Evolutionary conservation across 2,888 invertebrate genomes (phyloP).

Genomic region (Molanna angustata): DNA sequence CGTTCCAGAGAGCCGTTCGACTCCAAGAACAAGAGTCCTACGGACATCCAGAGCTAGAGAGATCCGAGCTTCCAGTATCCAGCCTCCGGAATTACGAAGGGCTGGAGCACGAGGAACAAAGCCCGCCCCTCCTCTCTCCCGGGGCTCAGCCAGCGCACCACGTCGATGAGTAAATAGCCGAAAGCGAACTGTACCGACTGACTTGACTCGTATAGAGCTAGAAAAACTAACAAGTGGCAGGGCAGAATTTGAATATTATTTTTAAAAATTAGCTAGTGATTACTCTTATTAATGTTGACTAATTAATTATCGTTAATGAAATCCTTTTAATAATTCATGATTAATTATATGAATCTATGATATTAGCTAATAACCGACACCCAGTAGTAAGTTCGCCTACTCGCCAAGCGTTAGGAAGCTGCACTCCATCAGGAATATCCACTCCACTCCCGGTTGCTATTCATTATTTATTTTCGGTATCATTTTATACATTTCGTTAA

Average conservation of each 20-base stretch:
- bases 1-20: slow-evolving; percentile 21
- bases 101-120: too few relatives aligned
- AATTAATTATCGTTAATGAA: slow-evolving; percentile 34
- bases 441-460: slow-evolving; percentile 31
- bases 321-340: slow-evolving; percentile 32
- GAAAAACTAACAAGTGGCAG: slow-evolving; percentile 31
- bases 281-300: slow-evolving; percentile 36
- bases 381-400: slow-evolving; percentile 34
- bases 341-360: slow-evolving; percentile 34
- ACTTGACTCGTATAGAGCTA: slow-evolving; percentile 27
- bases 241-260: slow-evolving; percentile 32
- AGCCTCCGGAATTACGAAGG: too few relatives aligned
- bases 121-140: too few relatives aligned
- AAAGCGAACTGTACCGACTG: slow-evolving; percentile 28
- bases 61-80: too few relatives aligned
- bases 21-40: too few relatives aligned
- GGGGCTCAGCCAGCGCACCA: background rate
- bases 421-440: too few relatives aligned
- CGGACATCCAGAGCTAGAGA: too few relatives aligned
- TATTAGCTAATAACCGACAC: slow-evolving; percentile 32
- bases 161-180: background rate
- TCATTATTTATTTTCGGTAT: slow-evolving; percentile 30
- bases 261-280: slow-evolving; percentile 33
- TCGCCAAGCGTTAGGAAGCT: slow-evolving; percentile 31
- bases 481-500: slow-evolving; percentile 28